Conservation (phyloP, 2,797 vertebrate species). For the Rousettus madagascariensis region DNA sequence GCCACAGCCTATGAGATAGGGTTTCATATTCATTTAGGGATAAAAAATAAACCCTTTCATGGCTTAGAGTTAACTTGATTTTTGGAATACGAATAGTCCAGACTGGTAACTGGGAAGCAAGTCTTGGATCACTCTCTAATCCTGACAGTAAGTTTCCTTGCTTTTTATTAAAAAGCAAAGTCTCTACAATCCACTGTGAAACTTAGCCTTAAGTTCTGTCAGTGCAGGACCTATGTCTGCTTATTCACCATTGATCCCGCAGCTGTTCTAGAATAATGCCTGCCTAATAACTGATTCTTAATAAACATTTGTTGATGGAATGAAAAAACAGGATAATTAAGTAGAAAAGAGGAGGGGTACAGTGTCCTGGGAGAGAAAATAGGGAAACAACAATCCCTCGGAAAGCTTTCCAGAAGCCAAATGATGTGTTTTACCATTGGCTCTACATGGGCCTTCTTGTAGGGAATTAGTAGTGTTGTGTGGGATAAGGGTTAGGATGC, state of each 20-base stretch:
- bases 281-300: not conserved
- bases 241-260: not conserved
- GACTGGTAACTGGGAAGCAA: not conserved
- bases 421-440: conserved; percentile 7
- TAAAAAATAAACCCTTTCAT: not conserved
- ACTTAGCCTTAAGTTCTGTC: not conserved
- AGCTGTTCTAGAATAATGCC: not conserved
- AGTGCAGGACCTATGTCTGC: not conserved
- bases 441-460: not conserved
- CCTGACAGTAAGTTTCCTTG: not conserved
- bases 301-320: not conserved
- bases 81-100: not conserved
- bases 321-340: not conserved
- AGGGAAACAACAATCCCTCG: not conserved
- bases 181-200: not conserved
- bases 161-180: not conserved
- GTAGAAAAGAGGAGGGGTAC: not conserved
- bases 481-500: not conserved
- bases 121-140: not conserved
- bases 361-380: not conserved
- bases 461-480: not conserved
- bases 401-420: not conserved
- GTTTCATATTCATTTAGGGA: conserved; percentile 1
- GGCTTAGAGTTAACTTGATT: not conserved
- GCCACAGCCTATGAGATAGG: not conserved